phyloP scores from a whole-genome alignment of 1,140 invertebrate species.

The Radopholus similis region DNA sequence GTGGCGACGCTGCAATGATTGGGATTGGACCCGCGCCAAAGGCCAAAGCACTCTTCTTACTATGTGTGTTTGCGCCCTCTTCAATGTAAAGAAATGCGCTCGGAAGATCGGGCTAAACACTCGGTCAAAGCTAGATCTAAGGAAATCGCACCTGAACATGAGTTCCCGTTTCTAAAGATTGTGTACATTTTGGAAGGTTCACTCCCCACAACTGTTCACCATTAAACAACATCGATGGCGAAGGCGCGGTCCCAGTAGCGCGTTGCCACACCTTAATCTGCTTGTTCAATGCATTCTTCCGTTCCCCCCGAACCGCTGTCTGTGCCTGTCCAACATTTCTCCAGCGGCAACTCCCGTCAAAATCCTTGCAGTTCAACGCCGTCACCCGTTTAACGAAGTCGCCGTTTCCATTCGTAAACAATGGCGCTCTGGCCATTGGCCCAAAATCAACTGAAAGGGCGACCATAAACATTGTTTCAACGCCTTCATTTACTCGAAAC shows the following conservation, averaged over 20 bases:
- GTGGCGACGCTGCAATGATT: background rate
- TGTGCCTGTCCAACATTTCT: constrained; percentile 44
- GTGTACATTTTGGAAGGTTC: no score
- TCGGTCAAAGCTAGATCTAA: constrained; percentile 4
- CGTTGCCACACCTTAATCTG: constrained; percentile 37
- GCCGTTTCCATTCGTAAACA: constrained; percentile 47
- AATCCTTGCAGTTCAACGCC: constrained; percentile 48
- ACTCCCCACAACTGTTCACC: constrained; percentile 55
- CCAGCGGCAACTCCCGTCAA: constrained; percentile 53
- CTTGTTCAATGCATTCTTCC: background rate
- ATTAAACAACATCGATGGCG: constrained; percentile 45
- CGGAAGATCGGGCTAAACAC: background rate
- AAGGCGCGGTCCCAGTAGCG: constrained; percentile 29
- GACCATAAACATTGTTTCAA: background rate
- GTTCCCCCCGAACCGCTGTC: background rate
- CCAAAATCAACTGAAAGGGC: constrained; percentile 53
- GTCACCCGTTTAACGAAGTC: constrained; percentile 39
- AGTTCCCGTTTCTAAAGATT: no score
- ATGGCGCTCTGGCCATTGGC: constrained; percentile 1
- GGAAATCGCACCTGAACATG: no score
- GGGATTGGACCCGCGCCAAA: no score
- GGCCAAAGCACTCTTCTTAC: no score
- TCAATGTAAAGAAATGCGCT: constrained; percentile 56
- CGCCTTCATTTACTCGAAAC: constrained; percentile 40
- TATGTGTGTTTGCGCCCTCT: constrained; percentile 24